Evolutionary conservation across 2,797 vertebrate genomes (phyloP).

Genomic region (Cynopterus sphinx): DNA sequence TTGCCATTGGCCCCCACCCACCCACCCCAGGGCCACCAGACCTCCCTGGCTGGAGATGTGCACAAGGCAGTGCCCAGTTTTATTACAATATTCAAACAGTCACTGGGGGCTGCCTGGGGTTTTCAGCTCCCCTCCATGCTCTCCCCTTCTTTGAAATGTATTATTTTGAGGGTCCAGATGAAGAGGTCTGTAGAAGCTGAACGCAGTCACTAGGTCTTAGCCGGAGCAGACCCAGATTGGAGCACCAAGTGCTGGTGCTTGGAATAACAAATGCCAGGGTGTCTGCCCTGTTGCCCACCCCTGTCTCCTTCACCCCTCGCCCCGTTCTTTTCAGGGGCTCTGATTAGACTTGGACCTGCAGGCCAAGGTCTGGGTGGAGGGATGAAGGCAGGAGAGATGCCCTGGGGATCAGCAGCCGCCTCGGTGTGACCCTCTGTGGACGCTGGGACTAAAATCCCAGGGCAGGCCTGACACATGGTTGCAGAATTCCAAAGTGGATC

Average conservation of each 20-base stretch:
- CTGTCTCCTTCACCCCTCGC: neutral
- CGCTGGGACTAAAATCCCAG: neutral
- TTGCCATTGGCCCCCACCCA: neutral
- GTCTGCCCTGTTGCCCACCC: neutral
- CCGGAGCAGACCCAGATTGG: constrained; percentile 79
- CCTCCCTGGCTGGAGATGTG: constrained; percentile 62
- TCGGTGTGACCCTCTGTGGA: neutral
- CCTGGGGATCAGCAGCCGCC: too few relatives aligned
- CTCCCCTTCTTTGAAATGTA: constrained; percentile 70
- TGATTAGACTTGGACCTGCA: neutral
- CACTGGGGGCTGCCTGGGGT: constrained; percentile 68
- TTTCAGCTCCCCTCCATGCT: constrained; percentile 75
- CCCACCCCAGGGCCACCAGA: constrained; percentile 39
- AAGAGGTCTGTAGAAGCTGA: constrained; percentile 83
- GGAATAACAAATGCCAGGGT: constrained; percentile 68
- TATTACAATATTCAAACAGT: constrained; percentile 86
- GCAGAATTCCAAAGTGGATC: neutral
- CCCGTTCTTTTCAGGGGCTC: neutral
- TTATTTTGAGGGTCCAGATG: constrained; percentile 83
- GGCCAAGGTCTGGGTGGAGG: neutral
- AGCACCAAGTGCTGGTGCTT: constrained; percentile 46
- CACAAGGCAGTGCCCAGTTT: constrained; percentile 65
- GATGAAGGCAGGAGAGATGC: neutral
- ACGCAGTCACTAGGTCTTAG: constrained; percentile 77
- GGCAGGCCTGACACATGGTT: neutral